Conservation (phyloP, 2,113 vertebrate species). For the Arizona elegans region DNA sequence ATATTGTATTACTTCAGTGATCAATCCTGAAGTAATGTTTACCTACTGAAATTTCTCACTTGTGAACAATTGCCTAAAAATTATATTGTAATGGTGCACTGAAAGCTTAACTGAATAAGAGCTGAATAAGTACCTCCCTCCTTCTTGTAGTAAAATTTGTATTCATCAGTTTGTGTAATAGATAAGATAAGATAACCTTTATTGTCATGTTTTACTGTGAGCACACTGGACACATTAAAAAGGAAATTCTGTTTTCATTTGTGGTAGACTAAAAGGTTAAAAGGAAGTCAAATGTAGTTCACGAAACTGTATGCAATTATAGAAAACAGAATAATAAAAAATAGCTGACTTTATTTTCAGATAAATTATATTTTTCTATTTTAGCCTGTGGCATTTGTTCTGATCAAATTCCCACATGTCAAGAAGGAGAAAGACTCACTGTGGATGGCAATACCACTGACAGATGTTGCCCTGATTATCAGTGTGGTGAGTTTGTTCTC, state of each 20-base stretch:
- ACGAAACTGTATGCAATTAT: background rate
- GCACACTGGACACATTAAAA: background rate
- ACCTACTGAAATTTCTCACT: background rate
- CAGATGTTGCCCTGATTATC: slow-evolving; percentile 87
- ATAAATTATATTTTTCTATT: slow-evolving; percentile 24
- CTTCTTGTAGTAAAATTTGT: background rate
- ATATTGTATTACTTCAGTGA: background rate
- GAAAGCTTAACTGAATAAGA: background rate
- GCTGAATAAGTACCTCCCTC: background rate
- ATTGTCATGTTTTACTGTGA: background rate
- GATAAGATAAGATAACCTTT: background rate
- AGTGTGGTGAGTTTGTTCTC: slow-evolving; percentile 80
- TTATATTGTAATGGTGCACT: background rate
- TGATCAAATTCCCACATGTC: slow-evolving; percentile 77
- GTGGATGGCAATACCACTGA: slow-evolving; percentile 84
- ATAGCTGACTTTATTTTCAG: background rate
- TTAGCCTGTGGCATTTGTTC: slow-evolving; percentile 82
- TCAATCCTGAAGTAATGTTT: background rate
- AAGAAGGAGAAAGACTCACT: slow-evolving; percentile 82
- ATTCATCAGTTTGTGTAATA: background rate
- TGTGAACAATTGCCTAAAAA: background rate
- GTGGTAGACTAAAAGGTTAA: background rate
- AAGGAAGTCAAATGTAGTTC: background rate
- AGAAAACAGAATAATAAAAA: background rate
- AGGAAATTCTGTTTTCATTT: background rate